Conservation (phyloP, 2,888 invertebrate species). For the Salticus scenicus region DNA sequence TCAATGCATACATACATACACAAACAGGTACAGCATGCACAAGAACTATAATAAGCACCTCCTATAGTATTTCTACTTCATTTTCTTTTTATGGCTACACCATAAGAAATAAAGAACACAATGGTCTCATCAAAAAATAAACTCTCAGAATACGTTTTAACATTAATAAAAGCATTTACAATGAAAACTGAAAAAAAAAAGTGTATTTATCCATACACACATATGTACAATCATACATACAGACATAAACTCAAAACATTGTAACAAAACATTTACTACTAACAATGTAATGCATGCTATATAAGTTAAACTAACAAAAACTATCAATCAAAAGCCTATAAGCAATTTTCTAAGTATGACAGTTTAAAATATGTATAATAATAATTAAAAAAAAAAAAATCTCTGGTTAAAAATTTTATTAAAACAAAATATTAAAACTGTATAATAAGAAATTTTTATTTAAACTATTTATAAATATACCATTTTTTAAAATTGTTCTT, state of each 20-base stretch:
- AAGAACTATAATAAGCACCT: conserved; percentile 67
- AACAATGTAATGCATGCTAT: conserved; percentile 45
- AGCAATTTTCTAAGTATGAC: neutral
- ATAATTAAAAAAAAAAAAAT: neutral
- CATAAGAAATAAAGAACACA: conserved; percentile 65
- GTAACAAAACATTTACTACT: conserved; percentile 22
- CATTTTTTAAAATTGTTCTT: too few species aligned
- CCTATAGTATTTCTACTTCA: conserved; percentile 39
- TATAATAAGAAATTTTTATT: too few species aligned
- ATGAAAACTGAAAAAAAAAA: conserved; percentile 55
- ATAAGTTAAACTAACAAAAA: neutral
- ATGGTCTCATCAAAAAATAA: conserved; percentile 64
- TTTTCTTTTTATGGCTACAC: conserved; percentile 51
- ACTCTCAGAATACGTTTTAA: conserved; percentile 66
- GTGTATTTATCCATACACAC: too few species aligned
- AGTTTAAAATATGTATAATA: too few species aligned
- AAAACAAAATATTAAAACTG: too few species aligned
- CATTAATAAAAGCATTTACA: conserved; percentile 66
- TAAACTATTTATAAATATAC: too few species aligned
- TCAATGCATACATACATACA: conserved; percentile 43
- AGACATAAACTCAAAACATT: conserved; percentile 16
- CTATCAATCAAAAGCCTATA: neutral
- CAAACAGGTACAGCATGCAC: conserved; percentile 61
- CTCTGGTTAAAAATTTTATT: conserved; percentile 15
- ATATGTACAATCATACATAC: conserved; percentile 38